Evolutionary conservation across 2,113 vertebrate genomes (phyloP).

Genomic region (Rhynchopsitta pachyrhyncha): DNA sequence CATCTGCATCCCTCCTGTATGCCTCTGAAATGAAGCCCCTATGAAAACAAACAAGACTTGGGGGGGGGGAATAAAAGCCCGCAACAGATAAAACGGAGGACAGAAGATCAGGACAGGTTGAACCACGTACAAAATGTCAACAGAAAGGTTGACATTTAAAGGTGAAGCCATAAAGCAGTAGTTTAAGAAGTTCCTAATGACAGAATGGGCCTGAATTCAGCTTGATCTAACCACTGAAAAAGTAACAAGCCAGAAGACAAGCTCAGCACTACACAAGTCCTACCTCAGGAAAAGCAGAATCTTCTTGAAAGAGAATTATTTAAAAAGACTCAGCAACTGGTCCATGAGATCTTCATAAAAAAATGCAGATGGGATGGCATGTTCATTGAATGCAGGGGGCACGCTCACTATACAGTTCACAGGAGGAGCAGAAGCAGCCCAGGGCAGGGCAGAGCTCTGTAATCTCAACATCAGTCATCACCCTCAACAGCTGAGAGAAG

Average conservation of each 20-base stretch:
- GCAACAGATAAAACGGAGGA: background rate
- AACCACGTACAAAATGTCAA: background rate
- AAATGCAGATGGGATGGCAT: background rate
- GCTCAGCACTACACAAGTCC: background rate
- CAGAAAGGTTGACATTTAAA: background rate
- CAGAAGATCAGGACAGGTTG: background rate
- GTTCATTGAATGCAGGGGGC: background rate
- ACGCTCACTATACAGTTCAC: background rate
- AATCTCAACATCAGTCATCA: background rate
- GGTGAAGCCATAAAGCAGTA: background rate
- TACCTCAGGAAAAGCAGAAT: background rate
- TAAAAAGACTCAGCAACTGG: background rate
- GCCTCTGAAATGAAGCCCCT: constrained; percentile 11
- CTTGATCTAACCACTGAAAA: background rate
- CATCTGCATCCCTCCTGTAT: background rate
- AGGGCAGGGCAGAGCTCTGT: background rate
- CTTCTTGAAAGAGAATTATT: background rate
- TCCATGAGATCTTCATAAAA: background rate
- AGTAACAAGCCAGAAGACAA: background rate
- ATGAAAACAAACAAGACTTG: background rate
- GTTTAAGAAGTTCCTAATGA: background rate
- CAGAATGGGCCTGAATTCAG: background rate
- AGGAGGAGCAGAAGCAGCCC: background rate
- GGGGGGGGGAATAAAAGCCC: too few relatives aligned
- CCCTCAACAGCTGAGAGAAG: background rate